Evolutionary conservation across 1,140 invertebrate genomes (phyloP).

Genomic region (Bilobella aurantiaca): DNA sequence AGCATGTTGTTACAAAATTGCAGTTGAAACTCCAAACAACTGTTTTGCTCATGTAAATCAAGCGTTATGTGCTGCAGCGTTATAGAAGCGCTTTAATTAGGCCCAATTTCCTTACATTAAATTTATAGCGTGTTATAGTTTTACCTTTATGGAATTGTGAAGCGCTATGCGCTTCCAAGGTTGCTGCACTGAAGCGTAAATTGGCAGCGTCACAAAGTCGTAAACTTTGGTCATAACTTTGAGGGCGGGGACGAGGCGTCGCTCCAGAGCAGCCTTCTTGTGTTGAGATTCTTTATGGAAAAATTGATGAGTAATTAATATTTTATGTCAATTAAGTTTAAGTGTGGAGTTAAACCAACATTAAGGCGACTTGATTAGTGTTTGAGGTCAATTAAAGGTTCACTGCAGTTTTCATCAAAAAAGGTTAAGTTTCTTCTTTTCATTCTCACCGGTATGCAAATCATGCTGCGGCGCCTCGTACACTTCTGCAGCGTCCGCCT

Average conservation of each 20-base stretch:
- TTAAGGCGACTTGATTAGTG: no score
- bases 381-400: no score
- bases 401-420: no score
- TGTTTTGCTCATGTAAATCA: background rate
- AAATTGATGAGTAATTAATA: background rate
- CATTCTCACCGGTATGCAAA: background rate
- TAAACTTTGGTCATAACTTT: slow-evolving; percentile 55
- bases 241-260: slow-evolving; percentile 40
- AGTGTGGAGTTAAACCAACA: no score
- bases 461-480: background rate
- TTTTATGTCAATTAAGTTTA: background rate
- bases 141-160: slow-evolving; percentile 64
- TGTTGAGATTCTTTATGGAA: background rate
- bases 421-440: no score
- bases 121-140: slow-evolving; percentile 3
- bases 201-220: slow-evolving; percentile 78
- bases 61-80: background rate
- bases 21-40: no score
- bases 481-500: no score
- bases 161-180: slow-evolving; percentile 71
- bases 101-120: background rate
- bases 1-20: no score
- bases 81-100: background rate
- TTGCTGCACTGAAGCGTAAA: slow-evolving; percentile 74
- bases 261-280: slow-evolving; percentile 8